A percentile compares a stretch with the other conserved stretches of the same genome.
phyloP scores from a whole-genome alignment of 2,113 vertebrate genomes.

The Entelurus aequoreus region DNA sequence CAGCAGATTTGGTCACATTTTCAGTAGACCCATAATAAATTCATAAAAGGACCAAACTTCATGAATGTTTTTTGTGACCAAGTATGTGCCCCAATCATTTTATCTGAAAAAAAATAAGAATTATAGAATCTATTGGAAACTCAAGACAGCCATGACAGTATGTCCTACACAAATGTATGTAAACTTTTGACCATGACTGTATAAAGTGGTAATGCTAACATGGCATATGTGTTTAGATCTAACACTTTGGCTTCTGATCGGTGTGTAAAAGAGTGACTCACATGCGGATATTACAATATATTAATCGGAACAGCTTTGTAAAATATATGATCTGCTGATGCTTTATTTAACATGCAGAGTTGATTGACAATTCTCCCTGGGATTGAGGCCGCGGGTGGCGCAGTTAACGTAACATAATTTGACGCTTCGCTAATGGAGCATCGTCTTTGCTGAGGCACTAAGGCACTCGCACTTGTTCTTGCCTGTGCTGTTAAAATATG shows the following conservation, averaged over 20 bases:
- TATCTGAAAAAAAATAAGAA: too few species aligned
- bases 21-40: too few species aligned
- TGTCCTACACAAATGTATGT: too few species aligned
- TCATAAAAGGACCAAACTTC: too few species aligned
- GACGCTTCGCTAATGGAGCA: slow-evolving; percentile 4
- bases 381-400: neutral
- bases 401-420: slow-evolving; percentile 1
- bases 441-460: neutral
- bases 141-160: neutral
- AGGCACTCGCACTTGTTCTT: neutral
- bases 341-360: slow-evolving; percentile 6
- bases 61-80: too few species aligned
- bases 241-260: neutral
- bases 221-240: too few species aligned
- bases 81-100: too few species aligned
- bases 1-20: too few species aligned
- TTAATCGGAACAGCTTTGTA: neutral
- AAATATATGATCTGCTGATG: neutral
- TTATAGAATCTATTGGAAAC: too few species aligned
- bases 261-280: neutral
- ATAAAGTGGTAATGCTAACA: neutral
- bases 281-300: neutral
- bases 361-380: neutral
- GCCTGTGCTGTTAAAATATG: neutral
- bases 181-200: neutral